These are phyloP conservation scores for Sycophila texana DNA, from an alignment of 2,888 invertebrate species.

Conservation along the genomic window DNA sequence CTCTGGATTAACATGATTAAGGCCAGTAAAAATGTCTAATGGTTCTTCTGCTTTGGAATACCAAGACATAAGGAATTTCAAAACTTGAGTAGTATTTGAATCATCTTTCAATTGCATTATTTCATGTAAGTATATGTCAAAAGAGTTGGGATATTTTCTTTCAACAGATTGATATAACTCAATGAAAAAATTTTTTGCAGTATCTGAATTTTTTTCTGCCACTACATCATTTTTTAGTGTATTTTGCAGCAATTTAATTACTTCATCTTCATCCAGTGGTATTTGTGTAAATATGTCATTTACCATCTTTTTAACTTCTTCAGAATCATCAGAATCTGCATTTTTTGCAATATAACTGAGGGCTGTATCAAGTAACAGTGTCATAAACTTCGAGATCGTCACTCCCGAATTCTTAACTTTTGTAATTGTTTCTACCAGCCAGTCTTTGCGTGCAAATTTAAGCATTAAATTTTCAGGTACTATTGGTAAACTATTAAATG, in stretches of 20 bases:
- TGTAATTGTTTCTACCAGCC: conserved; percentile 77
- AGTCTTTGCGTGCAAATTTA: conserved; percentile 76
- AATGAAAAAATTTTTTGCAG: conserved; percentile 61
- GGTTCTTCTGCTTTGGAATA: conserved; percentile 67
- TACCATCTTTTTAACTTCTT: conserved; percentile 75
- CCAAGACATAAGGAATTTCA: conserved; percentile 70
- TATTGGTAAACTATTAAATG: conserved; percentile 76
- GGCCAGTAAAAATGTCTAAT: conserved; percentile 66
- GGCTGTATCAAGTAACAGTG: conserved; percentile 78
- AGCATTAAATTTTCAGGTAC: conserved; percentile 78
- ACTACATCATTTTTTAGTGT: conserved; percentile 60
- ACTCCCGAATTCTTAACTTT: conserved; percentile 78
- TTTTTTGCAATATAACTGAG: conserved; percentile 77
- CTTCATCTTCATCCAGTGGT: conserved; percentile 78
- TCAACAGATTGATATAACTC: conserved; percentile 77
- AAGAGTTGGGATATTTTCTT: conserved; percentile 83
- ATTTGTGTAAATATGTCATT: conserved; percentile 80
- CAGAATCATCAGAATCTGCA: conserved; percentile 72
- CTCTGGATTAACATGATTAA: conserved; percentile 84
- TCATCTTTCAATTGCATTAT: conserved; percentile 72
- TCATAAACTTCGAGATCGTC: conserved; percentile 79
- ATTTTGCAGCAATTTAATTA: conserved; percentile 66
- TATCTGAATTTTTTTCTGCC: conserved; percentile 39
- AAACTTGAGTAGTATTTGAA: conserved; percentile 59
- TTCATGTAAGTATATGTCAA: conserved; percentile 82